Conservation (phyloP, 2,113 vertebrate genomes). For the Noturus placidus region DNA sequence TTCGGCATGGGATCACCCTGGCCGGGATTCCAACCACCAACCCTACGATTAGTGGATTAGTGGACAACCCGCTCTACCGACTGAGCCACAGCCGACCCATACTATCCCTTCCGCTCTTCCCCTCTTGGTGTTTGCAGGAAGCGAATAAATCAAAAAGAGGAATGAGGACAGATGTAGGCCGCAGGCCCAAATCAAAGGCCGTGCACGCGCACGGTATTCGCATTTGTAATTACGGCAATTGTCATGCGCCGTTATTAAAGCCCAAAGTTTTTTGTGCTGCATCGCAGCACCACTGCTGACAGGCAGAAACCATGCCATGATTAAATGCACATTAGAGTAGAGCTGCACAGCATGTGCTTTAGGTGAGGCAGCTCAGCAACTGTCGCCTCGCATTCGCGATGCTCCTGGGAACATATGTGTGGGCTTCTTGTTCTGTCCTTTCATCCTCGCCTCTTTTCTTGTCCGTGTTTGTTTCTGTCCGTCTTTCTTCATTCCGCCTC, state of each 20-base stretch:
- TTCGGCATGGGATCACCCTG: too few species aligned
- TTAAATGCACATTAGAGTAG: constrained; percentile 35
- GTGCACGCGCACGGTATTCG: constrained; percentile 42
- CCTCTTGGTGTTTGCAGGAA: constrained; percentile 38
- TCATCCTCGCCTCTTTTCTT: constrained; percentile 6
- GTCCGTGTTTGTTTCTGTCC: not conserved
- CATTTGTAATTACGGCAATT: constrained; percentile 54
- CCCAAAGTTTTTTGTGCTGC: constrained; percentile 10
- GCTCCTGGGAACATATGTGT: constrained; percentile 4
- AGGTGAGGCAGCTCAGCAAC: constrained; percentile 13
- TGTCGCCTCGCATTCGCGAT: constrained; percentile 16
- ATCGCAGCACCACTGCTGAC: constrained; percentile 19
- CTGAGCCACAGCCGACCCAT: too few species aligned
- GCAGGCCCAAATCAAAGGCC: constrained; percentile 56
- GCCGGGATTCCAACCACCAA: too few species aligned
- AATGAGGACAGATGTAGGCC: constrained; percentile 60
- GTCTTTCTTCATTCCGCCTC: not conserved
- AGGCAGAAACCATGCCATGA: constrained; percentile 26
- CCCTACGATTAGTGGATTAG: too few species aligned
- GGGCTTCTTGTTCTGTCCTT: not conserved
- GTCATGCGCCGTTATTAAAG: constrained; percentile 51
- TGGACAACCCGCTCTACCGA: too few species aligned
- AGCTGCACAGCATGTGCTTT: constrained; percentile 13
- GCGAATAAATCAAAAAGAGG: constrained; percentile 60
- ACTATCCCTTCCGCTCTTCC: constrained; percentile 48